phyloP scores from a whole-genome alignment of 1,140 invertebrate genomes.

The Tribolium castaneum region DNA sequence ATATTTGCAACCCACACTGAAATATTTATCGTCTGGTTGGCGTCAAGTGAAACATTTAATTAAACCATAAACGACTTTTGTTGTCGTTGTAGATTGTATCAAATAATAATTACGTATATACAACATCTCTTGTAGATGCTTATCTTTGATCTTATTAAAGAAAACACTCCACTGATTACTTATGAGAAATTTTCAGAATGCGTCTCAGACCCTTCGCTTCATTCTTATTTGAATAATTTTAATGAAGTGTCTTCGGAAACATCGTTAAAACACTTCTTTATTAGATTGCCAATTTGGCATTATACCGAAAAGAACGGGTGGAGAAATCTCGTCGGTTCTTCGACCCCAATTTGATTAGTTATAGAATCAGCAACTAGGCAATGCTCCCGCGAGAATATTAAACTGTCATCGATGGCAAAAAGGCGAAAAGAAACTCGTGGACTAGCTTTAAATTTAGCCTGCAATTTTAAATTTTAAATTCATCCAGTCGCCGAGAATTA shows the following conservation, averaged over 20 bases:
- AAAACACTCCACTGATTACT: background rate
- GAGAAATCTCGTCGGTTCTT: conserved; percentile 43
- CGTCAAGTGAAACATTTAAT: background rate
- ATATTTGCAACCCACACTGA: background rate
- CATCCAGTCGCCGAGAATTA: conserved; percentile 43
- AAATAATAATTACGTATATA: background rate
- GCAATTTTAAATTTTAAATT: conserved; percentile 47
- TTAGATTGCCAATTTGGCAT: conserved; percentile 57
- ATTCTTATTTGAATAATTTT: conserved; percentile 47
- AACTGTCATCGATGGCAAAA: conserved; percentile 54
- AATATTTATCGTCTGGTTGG: background rate
- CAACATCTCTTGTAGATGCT: background rate
- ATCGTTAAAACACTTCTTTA: conserved; percentile 56
- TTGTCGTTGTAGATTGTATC: background rate
- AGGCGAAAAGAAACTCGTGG: conserved; percentile 36
- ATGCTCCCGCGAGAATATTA: conserved; percentile 54
- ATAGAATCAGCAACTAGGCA: conserved; percentile 48
- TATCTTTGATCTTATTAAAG: background rate
- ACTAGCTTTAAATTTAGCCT: conserved; percentile 48
- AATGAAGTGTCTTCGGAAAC: conserved; percentile 54
- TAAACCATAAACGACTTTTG: background rate
- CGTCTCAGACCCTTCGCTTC: conserved; percentile 24
- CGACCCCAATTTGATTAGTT: conserved; percentile 55
- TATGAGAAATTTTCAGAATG: conserved; percentile 14
- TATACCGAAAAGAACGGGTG: conserved; percentile 46